phyloP scores from a whole-genome alignment of 2,888 invertebrate genomes.

The Pimpla rufipes region DNA sequence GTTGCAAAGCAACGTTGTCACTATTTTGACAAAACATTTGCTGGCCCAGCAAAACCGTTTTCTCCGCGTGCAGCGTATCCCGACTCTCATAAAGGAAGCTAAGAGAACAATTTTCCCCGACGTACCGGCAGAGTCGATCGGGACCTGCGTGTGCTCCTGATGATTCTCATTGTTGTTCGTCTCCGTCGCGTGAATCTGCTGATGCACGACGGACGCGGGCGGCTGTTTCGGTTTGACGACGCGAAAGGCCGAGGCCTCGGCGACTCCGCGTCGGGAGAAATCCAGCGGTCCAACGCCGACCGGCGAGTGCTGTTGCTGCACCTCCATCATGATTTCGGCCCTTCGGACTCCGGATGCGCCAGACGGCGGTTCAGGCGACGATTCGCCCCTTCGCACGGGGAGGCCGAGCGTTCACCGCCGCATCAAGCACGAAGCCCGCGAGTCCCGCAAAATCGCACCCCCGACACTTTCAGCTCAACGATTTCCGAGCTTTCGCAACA shows the following conservation, averaged over 20 bases:
- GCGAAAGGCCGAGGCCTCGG: slow-evolving; percentile 84
- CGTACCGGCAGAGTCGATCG: slow-evolving; percentile 78
- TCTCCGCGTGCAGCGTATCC: no score
- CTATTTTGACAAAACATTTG: no score
- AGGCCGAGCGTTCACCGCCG: slow-evolving; percentile 52
- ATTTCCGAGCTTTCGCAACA: no score
- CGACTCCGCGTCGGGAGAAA: slow-evolving; percentile 84
- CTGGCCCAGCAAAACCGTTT: no score
- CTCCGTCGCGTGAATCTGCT: slow-evolving; percentile 77
- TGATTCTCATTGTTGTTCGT: slow-evolving; percentile 73
- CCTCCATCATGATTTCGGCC: slow-evolving; percentile 77
- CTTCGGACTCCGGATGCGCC: not conserved
- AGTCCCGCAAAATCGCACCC: no score
- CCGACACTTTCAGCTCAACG: no score
- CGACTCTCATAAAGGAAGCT: no score
- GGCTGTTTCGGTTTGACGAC: slow-evolving; percentile 84
- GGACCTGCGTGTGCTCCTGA: slow-evolving; percentile 78
- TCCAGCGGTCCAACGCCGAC: slow-evolving; percentile 84
- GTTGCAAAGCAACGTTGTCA: no score
- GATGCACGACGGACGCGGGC: slow-evolving; percentile 75
- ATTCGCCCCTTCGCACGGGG: slow-evolving; percentile 23
- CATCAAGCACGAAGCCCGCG: slow-evolving; percentile 12
- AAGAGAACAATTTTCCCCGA: not conserved
- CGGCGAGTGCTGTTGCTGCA: slow-evolving; percentile 84
- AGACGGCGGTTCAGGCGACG: not conserved